Evolutionary conservation across 2,888 invertebrate genomes (phyloP).

Genomic region (Agrochola macilenta): DNA sequence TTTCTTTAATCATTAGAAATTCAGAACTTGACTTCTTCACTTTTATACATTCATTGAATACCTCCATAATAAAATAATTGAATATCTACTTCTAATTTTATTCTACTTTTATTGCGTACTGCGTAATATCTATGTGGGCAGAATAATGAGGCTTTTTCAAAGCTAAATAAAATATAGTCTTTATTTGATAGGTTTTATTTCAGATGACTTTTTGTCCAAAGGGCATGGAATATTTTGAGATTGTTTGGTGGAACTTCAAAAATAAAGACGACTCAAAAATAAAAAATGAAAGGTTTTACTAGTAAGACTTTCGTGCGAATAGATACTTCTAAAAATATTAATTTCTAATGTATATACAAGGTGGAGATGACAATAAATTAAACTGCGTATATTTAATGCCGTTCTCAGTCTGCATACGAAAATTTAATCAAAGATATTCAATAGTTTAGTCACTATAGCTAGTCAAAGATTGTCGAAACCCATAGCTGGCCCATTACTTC

Average conservation of each 20-base stretch:
- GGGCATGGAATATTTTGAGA: background rate
- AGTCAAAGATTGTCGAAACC: too few relatives aligned
- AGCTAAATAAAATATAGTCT: constrained; percentile 31
- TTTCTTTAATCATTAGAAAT: background rate
- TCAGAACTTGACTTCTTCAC: constrained; percentile 5
- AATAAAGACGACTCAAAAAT: background rate
- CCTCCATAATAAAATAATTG: constrained; percentile 14
- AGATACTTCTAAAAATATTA: too few relatives aligned
- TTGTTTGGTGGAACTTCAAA: background rate
- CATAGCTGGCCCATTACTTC: too few relatives aligned
- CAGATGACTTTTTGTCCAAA: background rate
- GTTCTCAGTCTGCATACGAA: too few relatives aligned
- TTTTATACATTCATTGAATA: constrained; percentile 18
- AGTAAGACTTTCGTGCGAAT: too few relatives aligned
- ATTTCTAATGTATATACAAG: too few relatives aligned
- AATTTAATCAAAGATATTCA: too few relatives aligned
- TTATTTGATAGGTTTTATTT: constrained; percentile 20
- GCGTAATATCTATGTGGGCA: constrained; percentile 1
- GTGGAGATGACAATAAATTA: too few relatives aligned
- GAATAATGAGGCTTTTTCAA: constrained; percentile 36
- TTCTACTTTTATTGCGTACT: constrained; percentile 26
- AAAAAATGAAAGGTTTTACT: too few relatives aligned
- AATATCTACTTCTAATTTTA: constrained; percentile 1
- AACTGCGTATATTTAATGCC: too few relatives aligned
- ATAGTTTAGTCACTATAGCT: too few relatives aligned